These are phyloP conservation scores for Drosophila orena DNA, from an alignment of 1,140 invertebrate species.

Conservation along the genomic window DNA sequence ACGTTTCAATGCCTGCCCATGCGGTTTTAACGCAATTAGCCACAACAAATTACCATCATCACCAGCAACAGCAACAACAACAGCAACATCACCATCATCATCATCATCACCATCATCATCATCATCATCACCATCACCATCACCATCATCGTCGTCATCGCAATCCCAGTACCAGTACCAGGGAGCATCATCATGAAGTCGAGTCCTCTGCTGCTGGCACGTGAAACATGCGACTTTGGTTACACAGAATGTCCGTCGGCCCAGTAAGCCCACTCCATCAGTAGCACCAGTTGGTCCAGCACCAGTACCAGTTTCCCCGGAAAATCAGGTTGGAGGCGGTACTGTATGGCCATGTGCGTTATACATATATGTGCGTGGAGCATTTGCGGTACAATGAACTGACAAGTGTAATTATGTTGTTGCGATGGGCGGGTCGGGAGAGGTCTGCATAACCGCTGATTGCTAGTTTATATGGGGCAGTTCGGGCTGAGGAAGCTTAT, in stretches of 20 bases:
- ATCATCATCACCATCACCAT: slow-evolving; percentile 18
- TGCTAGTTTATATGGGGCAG: slow-evolving; percentile 68
- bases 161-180: slow-evolving; percentile 1
- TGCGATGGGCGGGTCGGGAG: slow-evolving; percentile 21
- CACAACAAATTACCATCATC: slow-evolving; percentile 76
- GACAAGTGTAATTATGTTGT: slow-evolving; percentile 80
- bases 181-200: slow-evolving; percentile 26
- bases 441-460: slow-evolving; percentile 71
- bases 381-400: slow-evolving; percentile 79
- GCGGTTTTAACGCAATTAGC: slow-evolving; percentile 79
- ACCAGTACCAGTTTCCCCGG: neutral
- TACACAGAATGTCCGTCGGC: slow-evolving; percentile 34
- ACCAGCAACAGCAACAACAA: slow-evolving; percentile 14
- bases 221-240: slow-evolving; percentile 67
- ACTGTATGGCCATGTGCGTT: slow-evolving; percentile 12
- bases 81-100: no score
- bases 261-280: slow-evolving; percentile 36
- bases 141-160: slow-evolving; percentile 21
- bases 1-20: slow-evolving; percentile 69
- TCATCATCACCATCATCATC: slow-evolving; percentile 17
- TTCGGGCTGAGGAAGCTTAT: slow-evolving; percentile 32
- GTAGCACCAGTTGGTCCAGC: slow-evolving; percentile 7
- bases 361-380: slow-evolving; percentile 20
- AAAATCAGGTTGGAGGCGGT: neutral
- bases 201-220: slow-evolving; percentile 47